phyloP scores from a whole-genome alignment of 2,888 invertebrate genomes.

The Dicranocentrus wangi region DNA sequence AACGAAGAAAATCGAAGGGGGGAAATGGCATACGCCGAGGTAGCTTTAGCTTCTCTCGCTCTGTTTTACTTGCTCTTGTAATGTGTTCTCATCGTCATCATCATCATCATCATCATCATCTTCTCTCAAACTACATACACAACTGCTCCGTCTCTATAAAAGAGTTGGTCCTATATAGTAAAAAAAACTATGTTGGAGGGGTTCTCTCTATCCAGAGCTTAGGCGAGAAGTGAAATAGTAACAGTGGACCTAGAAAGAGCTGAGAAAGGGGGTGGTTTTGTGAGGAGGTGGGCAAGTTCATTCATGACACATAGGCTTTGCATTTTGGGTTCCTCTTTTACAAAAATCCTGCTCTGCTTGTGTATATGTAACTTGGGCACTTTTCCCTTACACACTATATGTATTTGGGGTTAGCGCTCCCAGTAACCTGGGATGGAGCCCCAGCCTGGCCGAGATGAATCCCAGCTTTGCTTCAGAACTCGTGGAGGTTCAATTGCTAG shows the following conservation, averaged over 20 bases:
- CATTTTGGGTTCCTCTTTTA: slow-evolving; percentile 28
- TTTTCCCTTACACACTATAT: background rate
- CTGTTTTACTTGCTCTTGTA: slow-evolving; percentile 20
- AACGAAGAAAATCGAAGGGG: slow-evolving; percentile 39
- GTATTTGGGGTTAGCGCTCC: no score
- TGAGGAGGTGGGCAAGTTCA: slow-evolving; percentile 65
- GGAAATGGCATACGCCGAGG: slow-evolving; percentile 19
- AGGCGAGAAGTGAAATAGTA: slow-evolving; percentile 42
- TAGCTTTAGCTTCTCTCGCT: background rate
- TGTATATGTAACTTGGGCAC: background rate
- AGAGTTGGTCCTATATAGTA: slow-evolving; percentile 12
- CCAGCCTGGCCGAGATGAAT: background rate
- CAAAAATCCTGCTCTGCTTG: slow-evolving; percentile 12
- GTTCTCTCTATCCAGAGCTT: background rate
- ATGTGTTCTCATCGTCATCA: slow-evolving; percentile 25
- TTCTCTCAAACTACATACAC: slow-evolving; percentile 8
- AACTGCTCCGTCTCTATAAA: slow-evolving; percentile 5
- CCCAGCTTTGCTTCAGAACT: no score
- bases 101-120: slow-evolving; percentile 25
- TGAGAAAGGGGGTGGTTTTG: slow-evolving; percentile 29
- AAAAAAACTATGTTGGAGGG: slow-evolving; percentile 17
- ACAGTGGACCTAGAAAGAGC: slow-evolving; percentile 30
- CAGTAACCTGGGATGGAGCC: no score
- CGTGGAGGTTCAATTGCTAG: no score
- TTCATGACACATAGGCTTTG: slow-evolving; percentile 67